phyloP scores from a whole-genome alignment of 2,888 invertebrate genomes.

The Stenchaetothrips biformis region DNA sequence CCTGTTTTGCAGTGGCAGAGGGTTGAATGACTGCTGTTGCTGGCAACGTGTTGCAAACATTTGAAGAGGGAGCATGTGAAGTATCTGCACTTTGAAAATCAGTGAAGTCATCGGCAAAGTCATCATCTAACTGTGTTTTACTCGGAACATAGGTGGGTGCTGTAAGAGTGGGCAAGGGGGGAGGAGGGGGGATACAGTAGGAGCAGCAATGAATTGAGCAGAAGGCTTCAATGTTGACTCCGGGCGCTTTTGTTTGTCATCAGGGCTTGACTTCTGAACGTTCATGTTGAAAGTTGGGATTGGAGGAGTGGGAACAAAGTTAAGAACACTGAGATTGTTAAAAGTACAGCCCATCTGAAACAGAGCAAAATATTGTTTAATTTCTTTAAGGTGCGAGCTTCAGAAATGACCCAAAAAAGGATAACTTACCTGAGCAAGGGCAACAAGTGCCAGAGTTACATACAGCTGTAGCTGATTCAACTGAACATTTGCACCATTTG shows the following conservation, averaged over 20 bases:
- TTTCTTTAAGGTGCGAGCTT: background rate
- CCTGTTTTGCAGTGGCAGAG: background rate
- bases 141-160: background rate
- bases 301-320: conserved; percentile 13
- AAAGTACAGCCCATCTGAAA: conserved; percentile 17
- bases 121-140: background rate
- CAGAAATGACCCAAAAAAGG: background rate
- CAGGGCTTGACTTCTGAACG: background rate
- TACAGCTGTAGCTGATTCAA: conserved; percentile 50
- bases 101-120: background rate
- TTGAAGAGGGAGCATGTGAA: background rate
- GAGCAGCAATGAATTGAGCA: too few relatives aligned
- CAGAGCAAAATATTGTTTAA: background rate
- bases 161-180: background rate
- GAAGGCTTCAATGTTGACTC: background rate
- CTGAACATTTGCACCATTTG: conserved; percentile 48
- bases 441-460: conserved; percentile 48
- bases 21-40: conserved; percentile 2
- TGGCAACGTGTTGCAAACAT: background rate
- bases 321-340: background rate
- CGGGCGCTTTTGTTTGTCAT: background rate
- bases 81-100: conserved; percentile 6
- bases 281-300: conserved; percentile 5
- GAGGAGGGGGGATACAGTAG: background rate
- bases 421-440: conserved; percentile 47